Conservation (phyloP, 1,140 invertebrate species). For the Tetramorium alpestre region DNA sequence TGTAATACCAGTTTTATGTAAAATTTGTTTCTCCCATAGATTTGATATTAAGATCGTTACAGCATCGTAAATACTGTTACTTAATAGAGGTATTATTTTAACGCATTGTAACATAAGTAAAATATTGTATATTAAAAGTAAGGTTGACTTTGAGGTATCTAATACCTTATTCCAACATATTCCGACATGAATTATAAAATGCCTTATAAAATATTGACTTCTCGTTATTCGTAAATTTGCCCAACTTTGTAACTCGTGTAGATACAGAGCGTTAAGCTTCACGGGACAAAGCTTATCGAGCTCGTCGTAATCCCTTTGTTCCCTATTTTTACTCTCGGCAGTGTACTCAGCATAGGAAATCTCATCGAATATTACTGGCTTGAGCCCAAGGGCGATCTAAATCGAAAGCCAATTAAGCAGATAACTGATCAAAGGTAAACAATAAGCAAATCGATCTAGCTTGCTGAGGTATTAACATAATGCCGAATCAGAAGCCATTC, state of each 20-base stretch:
- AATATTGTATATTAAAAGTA: neutral
- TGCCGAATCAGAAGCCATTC: slow-evolving; percentile 42
- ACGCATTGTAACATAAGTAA: neutral
- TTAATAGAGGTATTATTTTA: neutral
- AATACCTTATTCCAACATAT: neutral
- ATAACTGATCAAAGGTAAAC: slow-evolving; percentile 73
- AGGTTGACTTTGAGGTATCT: neutral
- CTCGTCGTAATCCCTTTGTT: neutral
- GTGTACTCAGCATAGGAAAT: slow-evolving; percentile 30
- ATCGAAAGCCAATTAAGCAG: slow-evolving; percentile 65
- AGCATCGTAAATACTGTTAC: neutral
- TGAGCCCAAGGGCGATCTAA: slow-evolving; percentile 61
- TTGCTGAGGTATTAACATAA: slow-evolving; percentile 58
- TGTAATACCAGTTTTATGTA: slow-evolving; percentile 27
- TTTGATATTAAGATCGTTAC: neutral
- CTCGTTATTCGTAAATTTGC: slow-evolving; percentile 15
- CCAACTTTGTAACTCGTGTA: neutral
- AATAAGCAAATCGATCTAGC: slow-evolving; percentile 59
- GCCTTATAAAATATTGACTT: slow-evolving; percentile 8
- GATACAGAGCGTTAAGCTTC: slow-evolving; percentile 10
- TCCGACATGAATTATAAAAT: slow-evolving; percentile 1
- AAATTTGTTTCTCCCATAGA: neutral
- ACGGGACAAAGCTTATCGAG: neutral
- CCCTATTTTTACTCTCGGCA: slow-evolving; percentile 38
- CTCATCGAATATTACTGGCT: slow-evolving; percentile 62